These are phyloP conservation scores for Phallusia fumigata DNA, from an alignment of 23 tunicate genomes.

Conservation along the genomic window DNA sequence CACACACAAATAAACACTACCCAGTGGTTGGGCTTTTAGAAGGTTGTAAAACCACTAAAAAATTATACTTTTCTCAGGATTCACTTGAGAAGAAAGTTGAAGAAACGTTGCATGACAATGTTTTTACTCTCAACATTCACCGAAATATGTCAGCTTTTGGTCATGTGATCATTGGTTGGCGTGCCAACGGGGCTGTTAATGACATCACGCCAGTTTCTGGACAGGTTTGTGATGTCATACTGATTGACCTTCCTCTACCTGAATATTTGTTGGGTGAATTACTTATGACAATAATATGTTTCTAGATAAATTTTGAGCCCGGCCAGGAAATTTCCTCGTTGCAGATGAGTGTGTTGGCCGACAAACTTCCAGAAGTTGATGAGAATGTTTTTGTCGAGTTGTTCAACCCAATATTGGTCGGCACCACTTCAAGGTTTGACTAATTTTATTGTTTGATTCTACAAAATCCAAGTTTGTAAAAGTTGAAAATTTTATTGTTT, in stretches of 20 bases:
- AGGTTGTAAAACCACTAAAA: too few relatives aligned
- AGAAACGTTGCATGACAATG: slow-evolving; percentile 48
- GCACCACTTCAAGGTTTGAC: too few relatives aligned
- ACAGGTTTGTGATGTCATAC: slow-evolving; percentile 25
- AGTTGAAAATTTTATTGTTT: neutral
- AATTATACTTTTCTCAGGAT: slow-evolving; percentile 25
- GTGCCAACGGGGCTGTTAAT: slow-evolving; percentile 50
- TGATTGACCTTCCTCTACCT: neutral
- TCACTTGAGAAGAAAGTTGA: slow-evolving; percentile 44
- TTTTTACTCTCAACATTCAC: slow-evolving; percentile 52
- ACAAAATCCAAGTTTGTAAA: neutral
- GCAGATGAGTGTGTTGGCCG: slow-evolving; percentile 60
- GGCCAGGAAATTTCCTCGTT: slow-evolving; percentile 40
- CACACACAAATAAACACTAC: too few relatives aligned
- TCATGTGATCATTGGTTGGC: slow-evolving; percentile 62
- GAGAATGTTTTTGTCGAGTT: slow-evolving; percentile 42
- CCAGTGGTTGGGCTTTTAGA: too few relatives aligned
- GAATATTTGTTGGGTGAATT: too few relatives aligned
- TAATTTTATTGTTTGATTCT: neutral
- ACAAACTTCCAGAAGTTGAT: slow-evolving; percentile 74
- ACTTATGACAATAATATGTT: too few relatives aligned
- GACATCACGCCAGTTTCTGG: slow-evolving; percentile 73
- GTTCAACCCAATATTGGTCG: slow-evolving; percentile 4
- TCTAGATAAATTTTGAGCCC: slow-evolving; percentile 54
- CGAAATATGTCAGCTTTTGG: slow-evolving; percentile 51